Evolutionary conservation across 2,888 invertebrate species (phyloP), one percentile per base, ranked within the genome.

Genomic region (Hypomecis atomaria): DNA sequence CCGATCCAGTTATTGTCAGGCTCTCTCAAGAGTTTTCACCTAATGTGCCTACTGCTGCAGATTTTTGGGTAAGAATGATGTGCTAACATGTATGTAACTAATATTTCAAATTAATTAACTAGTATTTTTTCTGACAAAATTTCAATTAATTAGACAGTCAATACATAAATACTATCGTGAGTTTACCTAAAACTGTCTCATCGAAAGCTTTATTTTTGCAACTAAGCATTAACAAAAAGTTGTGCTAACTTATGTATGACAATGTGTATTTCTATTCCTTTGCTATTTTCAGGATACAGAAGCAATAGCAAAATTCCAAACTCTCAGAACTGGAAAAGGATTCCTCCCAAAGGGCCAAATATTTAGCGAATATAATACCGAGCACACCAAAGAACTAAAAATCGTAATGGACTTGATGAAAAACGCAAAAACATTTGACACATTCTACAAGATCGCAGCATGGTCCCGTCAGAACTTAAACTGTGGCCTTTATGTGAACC

Each of bases 391-490:
- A 23, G 89, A 92, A 70, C 69, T 92, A 5, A 82, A 81, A 81
- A 73, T 79, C 23, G 70, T 92, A 33, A 87, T 90, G 76, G 89
- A 94, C 48, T 81, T 94, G 10, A 87, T 95, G 65, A 90, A 87
- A 76, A 87, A 90, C 62, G 94, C 95, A 53, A 94, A 92, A 76
- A 92, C 93, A 72, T 95, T 94, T 80, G 88, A 92, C 7, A 88
- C 89, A 13, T 94, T 95, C 83, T 93, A 92, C 72, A 92, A 90
- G 71, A 91, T 90, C 34, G 94, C 94, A 5, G 88, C 93, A 55
- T 94, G 94, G 94, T 92, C 93, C 5, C 89, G 94, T 45, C 93
- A 94, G 76, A 91, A 94, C 74, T 82, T 94, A 6, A 96, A 96
- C 81, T 95, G 95, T 71, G 94, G 94, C 33, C 78, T 95, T 67